Conservation (phyloP, 2,797 vertebrate species). For the Gymnocypris eckloni region DNA sequence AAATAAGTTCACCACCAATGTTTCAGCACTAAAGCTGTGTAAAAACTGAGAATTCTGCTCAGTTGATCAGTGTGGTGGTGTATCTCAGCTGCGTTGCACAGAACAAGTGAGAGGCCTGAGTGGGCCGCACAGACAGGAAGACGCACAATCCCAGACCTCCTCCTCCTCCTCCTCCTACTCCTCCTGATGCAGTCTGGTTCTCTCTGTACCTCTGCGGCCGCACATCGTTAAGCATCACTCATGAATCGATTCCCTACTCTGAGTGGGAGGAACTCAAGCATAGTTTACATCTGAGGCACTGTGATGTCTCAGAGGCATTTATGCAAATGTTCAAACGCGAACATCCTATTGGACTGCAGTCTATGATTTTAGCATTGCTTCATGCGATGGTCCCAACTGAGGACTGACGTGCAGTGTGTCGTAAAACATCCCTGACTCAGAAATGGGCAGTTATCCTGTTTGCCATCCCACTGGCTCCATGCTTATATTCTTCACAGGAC, state of each 20-base stretch:
- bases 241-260: slow-evolving; percentile 50
- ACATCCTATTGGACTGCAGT: slow-evolving; percentile 6
- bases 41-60: neutral
- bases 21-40: neutral
- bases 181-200: slow-evolving; percentile 51
- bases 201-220: slow-evolving; percentile 39
- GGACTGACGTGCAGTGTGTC: slow-evolving; percentile 16
- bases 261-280: slow-evolving; percentile 54
- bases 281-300: slow-evolving; percentile 43
- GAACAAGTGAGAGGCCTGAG: slow-evolving; percentile 43
- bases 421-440: slow-evolving; percentile 25
- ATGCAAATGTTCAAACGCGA: slow-evolving; percentile 31
- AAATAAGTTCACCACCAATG: neutral
- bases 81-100: neutral
- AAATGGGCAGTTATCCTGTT: slow-evolving; percentile 39
- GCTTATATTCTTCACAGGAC: slow-evolving; percentile 16
- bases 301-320: slow-evolving; percentile 33
- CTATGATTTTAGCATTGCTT: slow-evolving; percentile 39
- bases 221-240: slow-evolving; percentile 40
- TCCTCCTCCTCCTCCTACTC: slow-evolving; percentile 28
- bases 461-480: slow-evolving; percentile 23
- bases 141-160: slow-evolving; percentile 44
- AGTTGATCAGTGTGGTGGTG: neutral
- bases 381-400: slow-evolving; percentile 14
- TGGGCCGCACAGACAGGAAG: slow-evolving; percentile 55